Percentiles rank a stretch among this genome's conserved stretches.
phyloP scores from a whole-genome alignment of 2,113 vertebrate genomes.

The Sturnira hondurensis region DNA sequence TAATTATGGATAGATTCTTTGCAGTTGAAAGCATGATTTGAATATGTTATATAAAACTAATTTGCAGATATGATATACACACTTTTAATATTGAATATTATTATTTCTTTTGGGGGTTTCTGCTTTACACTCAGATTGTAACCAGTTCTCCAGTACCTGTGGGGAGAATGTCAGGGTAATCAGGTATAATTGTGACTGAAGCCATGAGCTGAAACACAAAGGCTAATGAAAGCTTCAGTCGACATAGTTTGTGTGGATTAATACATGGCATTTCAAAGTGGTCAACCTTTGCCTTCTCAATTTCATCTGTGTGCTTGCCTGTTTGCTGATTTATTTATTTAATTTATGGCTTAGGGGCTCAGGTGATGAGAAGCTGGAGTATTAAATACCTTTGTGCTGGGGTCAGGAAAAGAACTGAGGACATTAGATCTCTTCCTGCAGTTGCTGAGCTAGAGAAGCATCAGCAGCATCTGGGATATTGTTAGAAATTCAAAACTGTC shows the following conservation, averaged over 20 bases:
- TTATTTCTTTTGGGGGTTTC: background rate
- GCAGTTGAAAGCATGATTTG: background rate
- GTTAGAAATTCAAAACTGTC: background rate
- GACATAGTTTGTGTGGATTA: background rate
- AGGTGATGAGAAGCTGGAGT: background rate
- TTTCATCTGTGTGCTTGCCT: background rate
- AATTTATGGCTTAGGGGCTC: background rate
- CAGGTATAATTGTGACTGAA: background rate
- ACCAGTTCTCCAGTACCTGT: background rate
- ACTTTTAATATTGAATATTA: background rate
- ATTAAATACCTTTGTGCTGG: background rate
- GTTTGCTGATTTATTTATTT: background rate
- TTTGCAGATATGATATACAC: background rate
- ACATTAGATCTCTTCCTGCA: fast-evolving
- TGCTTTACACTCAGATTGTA: background rate
- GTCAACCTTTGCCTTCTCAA: background rate
- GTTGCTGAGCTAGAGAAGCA: background rate
- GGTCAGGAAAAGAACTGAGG: background rate
- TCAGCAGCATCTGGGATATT: background rate
- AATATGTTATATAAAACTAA: background rate
- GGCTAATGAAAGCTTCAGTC: background rate
- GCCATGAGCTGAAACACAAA: background rate
- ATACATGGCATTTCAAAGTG: background rate
- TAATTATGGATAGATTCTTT: background rate
- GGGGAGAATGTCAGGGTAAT: background rate